A percentile compares a stretch with the other conserved stretches of the same genome.
Conservation (phyloP, 2,888 invertebrate genomes). For the Craniophora ligustri region DNA sequence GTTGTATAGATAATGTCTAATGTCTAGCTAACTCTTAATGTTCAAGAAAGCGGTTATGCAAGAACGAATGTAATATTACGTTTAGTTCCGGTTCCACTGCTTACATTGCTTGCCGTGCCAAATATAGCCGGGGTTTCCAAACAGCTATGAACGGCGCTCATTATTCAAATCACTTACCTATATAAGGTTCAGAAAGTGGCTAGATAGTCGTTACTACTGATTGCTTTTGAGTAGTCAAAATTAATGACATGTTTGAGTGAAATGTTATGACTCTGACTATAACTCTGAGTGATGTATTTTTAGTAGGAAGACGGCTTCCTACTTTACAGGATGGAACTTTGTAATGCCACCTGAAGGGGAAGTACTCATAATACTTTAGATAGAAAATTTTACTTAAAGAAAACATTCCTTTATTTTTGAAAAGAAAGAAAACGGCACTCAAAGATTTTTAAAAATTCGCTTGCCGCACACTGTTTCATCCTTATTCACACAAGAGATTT, state of each 20-base stretch:
- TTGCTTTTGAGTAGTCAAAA: not conserved
- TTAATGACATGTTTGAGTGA: not conserved
- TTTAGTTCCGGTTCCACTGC: constrained; percentile 41
- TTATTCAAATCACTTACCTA: constrained; percentile 20
- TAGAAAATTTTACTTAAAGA: too few relatives aligned
- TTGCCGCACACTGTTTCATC: too few relatives aligned
- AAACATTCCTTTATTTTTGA: too few relatives aligned
- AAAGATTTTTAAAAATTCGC: too few relatives aligned
- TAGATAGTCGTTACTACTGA: not conserved
- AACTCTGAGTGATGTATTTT: too few relatives aligned
- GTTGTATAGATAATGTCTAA: constrained; percentile 6
- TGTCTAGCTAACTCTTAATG: constrained; percentile 1
- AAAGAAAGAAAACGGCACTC: too few relatives aligned
- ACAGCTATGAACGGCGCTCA: constrained; percentile 7
- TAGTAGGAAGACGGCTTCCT: too few relatives aligned
- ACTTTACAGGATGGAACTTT: too few relatives aligned
- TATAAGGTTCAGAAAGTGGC: not conserved
- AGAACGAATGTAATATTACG: constrained; percentile 8
- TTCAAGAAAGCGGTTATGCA: constrained; percentile 45
- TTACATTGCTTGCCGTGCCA: constrained; percentile 7
- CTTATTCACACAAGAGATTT: too few relatives aligned
- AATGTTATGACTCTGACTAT: too few relatives aligned
- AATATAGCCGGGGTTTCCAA: constrained; percentile 26
- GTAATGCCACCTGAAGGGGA: too few relatives aligned
- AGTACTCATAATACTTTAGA: too few relatives aligned